phyloP scores from a whole-genome alignment of 2,113 vertebrate genomes.

The Entomyzon cyanotis region DNA sequence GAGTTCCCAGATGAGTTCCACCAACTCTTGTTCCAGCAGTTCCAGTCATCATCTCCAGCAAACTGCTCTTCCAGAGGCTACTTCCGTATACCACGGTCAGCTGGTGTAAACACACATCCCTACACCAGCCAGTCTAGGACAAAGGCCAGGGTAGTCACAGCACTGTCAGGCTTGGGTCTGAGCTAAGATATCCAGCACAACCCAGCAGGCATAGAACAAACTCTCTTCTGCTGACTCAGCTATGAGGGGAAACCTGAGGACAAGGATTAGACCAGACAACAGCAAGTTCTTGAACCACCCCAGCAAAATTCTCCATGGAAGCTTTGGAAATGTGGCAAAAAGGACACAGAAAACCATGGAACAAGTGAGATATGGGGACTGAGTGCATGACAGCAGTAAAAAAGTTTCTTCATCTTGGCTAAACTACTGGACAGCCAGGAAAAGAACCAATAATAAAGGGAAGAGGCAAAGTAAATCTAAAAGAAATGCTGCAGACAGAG shows the following conservation, averaged over 20 bases:
- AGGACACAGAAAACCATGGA: not conserved
- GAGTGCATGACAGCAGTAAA: not conserved
- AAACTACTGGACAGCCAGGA: not conserved
- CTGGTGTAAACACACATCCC: not conserved
- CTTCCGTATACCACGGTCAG: not conserved
- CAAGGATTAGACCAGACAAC: not conserved
- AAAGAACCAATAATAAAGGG: not conserved
- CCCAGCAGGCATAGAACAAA: not conserved
- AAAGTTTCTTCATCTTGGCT: not conserved
- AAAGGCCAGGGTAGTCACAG: not conserved
- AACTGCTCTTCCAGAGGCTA: not conserved
- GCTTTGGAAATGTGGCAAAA: not conserved
- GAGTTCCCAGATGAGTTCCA: not conserved
- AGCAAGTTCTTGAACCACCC: not conserved
- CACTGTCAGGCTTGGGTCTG: not conserved
- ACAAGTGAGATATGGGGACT: not conserved
- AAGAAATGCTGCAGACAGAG: not conserved
- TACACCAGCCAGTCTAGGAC: not conserved
- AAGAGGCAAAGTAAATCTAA: not conserved
- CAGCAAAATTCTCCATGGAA: not conserved
- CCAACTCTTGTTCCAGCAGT: not conserved
- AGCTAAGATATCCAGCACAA: not conserved
- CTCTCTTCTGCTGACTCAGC: not conserved
- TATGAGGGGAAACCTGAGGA: not conserved
- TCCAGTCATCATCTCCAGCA: not conserved